Base-by-base conservation (phyloP, 2,797 vertebrate species). In the Pogonophryne albipinna region DNA sequence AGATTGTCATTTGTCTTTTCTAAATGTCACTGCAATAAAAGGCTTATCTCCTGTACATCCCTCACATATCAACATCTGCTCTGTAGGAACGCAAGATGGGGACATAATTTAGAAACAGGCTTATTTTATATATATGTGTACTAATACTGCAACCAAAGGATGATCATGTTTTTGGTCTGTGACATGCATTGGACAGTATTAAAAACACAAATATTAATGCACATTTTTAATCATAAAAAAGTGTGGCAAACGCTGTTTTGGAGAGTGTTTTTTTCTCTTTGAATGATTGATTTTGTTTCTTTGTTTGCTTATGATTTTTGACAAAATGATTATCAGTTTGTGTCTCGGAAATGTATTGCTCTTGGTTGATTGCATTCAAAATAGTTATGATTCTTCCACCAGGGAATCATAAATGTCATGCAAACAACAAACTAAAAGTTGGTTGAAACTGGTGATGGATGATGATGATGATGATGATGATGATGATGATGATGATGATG, bases 21-120 rank as follows among this genome's bases (percentile, higher is more conserved):
- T 77, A 83, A 88, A 90, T 89, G 83, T 84, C 88, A 88, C 45
- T 10, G 75, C 74, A 86, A 85, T 86, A 86, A 86, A 79, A 70
- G 27, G 60, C 80, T 82, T 71, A 86, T 84, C 80, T 91, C 76
- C 62, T 82, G 45, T 27, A 79, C 74, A 72, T 74, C 71, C 56
- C 50, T 58, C 80, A 71, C 84, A 77, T 23, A 79, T 83, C 80
- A 80, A 46, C 81, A 80, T 82, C 71, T 68, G 70, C 68, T 70
- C 69, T 52, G 76, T 72, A 57, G 65, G 63, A 81, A 34, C 2
- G 50, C 31, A 20, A 72, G n/a, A 72, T 50, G 53, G 72, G 51
- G 34, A 65, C 72, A 38, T 19, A 46, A 56, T 42, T 47, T 53
- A 42, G 31, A n/a, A n/a, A 23, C 0, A n/a, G 34, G 49, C 15